Base-by-base conservation (phyloP, 2,888 invertebrate genomes). In the Cosmia trapezina region DNA sequence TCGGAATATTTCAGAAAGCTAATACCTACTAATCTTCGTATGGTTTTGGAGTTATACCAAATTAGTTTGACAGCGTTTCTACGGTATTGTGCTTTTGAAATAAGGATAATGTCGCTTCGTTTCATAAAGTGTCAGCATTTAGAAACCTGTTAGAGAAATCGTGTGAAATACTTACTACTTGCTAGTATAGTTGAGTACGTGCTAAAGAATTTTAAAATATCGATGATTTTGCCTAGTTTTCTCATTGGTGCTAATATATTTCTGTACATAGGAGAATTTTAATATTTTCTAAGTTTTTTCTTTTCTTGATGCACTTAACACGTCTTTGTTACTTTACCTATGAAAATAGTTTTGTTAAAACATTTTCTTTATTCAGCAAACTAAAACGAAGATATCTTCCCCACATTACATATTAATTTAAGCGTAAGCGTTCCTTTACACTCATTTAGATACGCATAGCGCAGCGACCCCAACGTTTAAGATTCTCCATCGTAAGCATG, bases 401-500 rank as follows among this genome's bases (percentile, higher is more conserved):
- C 70, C 67, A 70, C 56, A 73, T 83, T 70, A 84, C 83, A 74
- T 83, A 81, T 81, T 81, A 83, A 86, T 80, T 84, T 80, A 70
- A 71, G 73, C 79, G 77, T 73, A 78, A 84, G 76, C 78, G 78
- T 82, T 83, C 78, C 76, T 80, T 78, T 81, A 83, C 73, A 79
- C 78, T 73, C 81, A 77, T 76, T 84, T 68, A 80, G 74, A 73
- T 80, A 80, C 65, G 80, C 73, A 80, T 79, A 75, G 68, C 73
- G 65, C 66, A 61, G 70, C 70, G 86, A 84, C 85, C 88, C 86
- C 70, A 68, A 79, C 86, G 84, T 78, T 86, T 86, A 89, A 90
- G 88, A 89, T 89, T 89, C 86, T 85, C 87, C 83, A 81, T 87
- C 83, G 87, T 88, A 88, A 90, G 89, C 88, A 89, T 87, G 89